Evolutionary conservation across 37 sponge, comb jelly and placozoan genomes (phyloP).

Genomic region (Spongilla lacustris): DNA sequence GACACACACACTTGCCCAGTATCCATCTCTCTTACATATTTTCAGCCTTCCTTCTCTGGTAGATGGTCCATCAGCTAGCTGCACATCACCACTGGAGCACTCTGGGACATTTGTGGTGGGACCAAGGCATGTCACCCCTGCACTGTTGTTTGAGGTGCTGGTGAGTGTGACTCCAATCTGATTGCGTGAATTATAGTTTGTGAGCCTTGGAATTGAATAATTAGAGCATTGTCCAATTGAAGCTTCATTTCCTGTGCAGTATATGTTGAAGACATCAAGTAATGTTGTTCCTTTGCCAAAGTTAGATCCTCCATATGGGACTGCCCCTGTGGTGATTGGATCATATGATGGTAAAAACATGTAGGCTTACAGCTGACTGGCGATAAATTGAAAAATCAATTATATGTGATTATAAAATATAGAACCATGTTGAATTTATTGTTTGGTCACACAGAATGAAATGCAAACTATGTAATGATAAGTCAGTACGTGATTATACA

Average conservation of each 20-base stretch:
- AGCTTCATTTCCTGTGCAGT: neutral
- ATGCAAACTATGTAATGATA: too few species aligned
- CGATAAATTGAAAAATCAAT: too few species aligned
- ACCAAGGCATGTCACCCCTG: neutral
- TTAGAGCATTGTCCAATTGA: neutral
- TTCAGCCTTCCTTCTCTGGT: neutral
- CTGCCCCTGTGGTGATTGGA: neutral
- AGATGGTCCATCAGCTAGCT: neutral
- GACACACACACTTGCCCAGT: neutral
- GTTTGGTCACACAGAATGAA: too few species aligned
- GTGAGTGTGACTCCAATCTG: neutral
- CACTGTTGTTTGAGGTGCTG: neutral
- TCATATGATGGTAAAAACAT: too few species aligned
- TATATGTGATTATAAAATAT: too few species aligned
- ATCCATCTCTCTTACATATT: neutral
- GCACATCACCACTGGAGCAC: neutral
- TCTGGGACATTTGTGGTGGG: neutral
- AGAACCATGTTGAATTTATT: too few species aligned
- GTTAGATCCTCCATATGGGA: neutral
- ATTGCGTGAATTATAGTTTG: neutral
- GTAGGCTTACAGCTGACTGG: too few species aligned
- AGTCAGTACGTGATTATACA: too few species aligned
- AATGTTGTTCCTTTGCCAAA: neutral
- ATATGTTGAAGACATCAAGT: neutral
- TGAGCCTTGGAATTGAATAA: neutral